A percentile compares a stretch with the other conserved stretches of the same genome.
These are phyloP conservation scores for Elaeidobius kamerunicus DNA, from an alignment of 2,888 invertebrate species.

Conservation along the genomic window DNA sequence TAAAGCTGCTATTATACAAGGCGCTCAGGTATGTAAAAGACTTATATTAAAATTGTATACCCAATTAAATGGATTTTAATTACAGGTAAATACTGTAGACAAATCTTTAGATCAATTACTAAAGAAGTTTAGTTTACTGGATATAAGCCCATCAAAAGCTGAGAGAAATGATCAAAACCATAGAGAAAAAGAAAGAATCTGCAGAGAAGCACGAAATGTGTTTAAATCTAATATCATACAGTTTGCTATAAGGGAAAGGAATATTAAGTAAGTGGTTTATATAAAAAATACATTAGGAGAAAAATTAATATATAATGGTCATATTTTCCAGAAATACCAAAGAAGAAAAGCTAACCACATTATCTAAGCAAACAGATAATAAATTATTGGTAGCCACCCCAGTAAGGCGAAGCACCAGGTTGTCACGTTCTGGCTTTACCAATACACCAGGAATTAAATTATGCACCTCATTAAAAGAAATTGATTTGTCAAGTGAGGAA, in stretches of 20 bases:
- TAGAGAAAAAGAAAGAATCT: constrained; percentile 34
- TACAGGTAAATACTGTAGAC: constrained; percentile 54
- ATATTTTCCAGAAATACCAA: background rate
- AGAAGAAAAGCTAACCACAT: constrained; percentile 1
- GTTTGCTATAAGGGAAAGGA: constrained; percentile 54
- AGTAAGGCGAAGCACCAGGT: constrained; percentile 52
- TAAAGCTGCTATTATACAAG: constrained; percentile 57
- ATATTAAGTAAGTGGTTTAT: constrained; percentile 32
- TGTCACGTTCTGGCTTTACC: constrained; percentile 38
- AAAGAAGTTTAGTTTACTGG: constrained; percentile 58
- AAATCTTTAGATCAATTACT: constrained; percentile 55
- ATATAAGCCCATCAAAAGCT: constrained; percentile 50
- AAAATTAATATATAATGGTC: too few species aligned
- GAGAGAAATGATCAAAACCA: constrained; percentile 18
- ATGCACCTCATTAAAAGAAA: constrained; percentile 37
- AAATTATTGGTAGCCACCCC: constrained; percentile 51
- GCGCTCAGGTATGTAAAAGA: constrained; percentile 52
- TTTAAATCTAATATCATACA: constrained; percentile 59
- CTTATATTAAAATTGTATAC: background rate
- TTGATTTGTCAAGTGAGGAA: constrained; percentile 28
- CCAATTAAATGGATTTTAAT: constrained; percentile 15
- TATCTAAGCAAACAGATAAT: background rate
- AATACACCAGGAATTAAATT: constrained; percentile 40
- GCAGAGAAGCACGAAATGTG: constrained; percentile 56
- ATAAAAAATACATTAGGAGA: too few species aligned